Evolutionary conservation across 2,888 invertebrate species (phyloP), one percentile per base, ranked within the genome.

Genomic region (Eugnorisma glareosa): DNA sequence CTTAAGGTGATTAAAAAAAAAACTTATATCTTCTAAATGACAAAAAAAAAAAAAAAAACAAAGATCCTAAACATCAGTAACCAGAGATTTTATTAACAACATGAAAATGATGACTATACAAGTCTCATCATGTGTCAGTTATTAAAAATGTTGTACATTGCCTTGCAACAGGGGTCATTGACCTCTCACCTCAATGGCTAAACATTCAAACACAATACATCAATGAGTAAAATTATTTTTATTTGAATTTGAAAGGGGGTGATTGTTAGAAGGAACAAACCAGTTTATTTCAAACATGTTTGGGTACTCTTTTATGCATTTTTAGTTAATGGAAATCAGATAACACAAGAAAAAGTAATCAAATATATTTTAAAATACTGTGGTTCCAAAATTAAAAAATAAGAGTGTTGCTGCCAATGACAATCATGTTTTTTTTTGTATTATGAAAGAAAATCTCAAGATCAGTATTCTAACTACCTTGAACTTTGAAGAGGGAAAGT

Each of bases 131-230:
- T 35, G 67, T 73, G 64, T 70, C 40, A 67, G 69, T 63, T 69
- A 66, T 69, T 40, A 54, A 71, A 79, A 78, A 73, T 18, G 5
- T 21, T 67, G 69, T 84, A 43, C 77, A 88, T 74, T 84, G 73
- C 57, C 83, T 81, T 88, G 81, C 83, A 86, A 61, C 79, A 81
- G 57, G 70, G 85, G 85, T 86, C 85, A 88, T 11, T 88, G 82
- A 82, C 80, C 85, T 86, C 77, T 74, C 77, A 83, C 77, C 70
- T 79, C 84, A 82, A 86, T 75, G 74, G 74, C 45, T 61, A 37
- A 81, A 43, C 73, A 75, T 78, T 73, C 83, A 86, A 78, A 78
- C 73, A 82, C 72, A 48, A 24, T 24, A 21, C 48, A 78, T 73
- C 74, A 82, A 82, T 85, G 74, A 40, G 67, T 75, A 61, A 67